Base-by-base conservation (phyloP, 1,140 invertebrate species). In the Camponotus vicinus region DNA sequence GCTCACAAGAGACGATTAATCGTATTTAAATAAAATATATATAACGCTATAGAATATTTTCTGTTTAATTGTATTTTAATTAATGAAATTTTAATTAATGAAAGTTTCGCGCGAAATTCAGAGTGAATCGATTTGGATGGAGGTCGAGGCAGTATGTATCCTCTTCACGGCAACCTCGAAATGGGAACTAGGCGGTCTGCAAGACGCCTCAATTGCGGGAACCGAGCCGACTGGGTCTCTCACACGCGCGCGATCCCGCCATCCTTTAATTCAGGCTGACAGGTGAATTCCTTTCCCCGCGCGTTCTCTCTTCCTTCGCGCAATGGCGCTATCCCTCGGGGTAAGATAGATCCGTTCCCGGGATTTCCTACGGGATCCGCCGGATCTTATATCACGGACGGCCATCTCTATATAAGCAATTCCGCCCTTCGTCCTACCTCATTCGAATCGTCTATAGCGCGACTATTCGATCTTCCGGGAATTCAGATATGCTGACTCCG, bases 231-330 rank as follows among this genome's bases (percentile, higher is more conserved):
- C 61, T 67, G 32, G 82, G 78, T 67, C 73, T 69, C 71, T 89
- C 88, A 59, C 59, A 57, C 71, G 71, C 77, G 75, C 88, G 87
- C 93, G 93, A 94, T 91, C 91, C 92, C 83, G 92, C 94, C 94
- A 95, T 95, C 93, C 95, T 95, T 95, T 95, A 95, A 95, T 95
- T 95, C 94, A 93, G 92, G 88, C 91, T 95, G 95, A 95, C 94
- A 95, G 94, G 95, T 95, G 93, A 94, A 93, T 93, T 92, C 90
- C 94, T 92, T 89, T 88, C 34, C 92, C 90, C 86, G 84, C 88
- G 87, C 92, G 21, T 59, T 13, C 15, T 66, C 66, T 82, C 93
- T 84, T 90, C 87, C 55, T 18, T 59, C 87, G 64, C 63, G 69
- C 73, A 59, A 75, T 71, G 40, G 73, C 79, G 90, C 91, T 92